These are phyloP conservation scores for Oligia strigilis DNA, from an alignment of 2,888 invertebrate genomes.

Conservation along the genomic window DNA sequence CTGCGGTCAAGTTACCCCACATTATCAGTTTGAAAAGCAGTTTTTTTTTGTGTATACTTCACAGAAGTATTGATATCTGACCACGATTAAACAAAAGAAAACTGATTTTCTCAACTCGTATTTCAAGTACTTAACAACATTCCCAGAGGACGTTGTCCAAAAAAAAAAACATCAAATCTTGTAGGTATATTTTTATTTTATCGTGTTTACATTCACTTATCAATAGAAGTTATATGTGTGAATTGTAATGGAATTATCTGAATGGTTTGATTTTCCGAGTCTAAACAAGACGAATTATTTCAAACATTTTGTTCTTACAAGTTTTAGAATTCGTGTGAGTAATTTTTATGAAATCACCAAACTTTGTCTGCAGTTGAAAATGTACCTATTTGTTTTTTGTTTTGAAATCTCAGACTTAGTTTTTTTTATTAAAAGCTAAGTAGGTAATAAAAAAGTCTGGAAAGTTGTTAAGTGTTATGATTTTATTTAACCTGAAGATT, in stretches of 20 bases:
- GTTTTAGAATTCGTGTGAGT: constrained; percentile 17
- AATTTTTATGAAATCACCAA: constrained; percentile 29
- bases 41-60: too few relatives aligned
- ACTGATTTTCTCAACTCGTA: too few relatives aligned
- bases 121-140: too few relatives aligned
- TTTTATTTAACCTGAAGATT: constrained; percentile 15
- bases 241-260: constrained; percentile 21
- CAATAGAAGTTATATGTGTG: constrained; percentile 2
- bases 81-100: too few relatives aligned
- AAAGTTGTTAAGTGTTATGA: constrained; percentile 27
- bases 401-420: constrained; percentile 27
- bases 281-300: constrained; percentile 5
- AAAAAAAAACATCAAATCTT: too few relatives aligned
- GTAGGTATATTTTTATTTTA: too few relatives aligned
- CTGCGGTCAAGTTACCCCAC: too few relatives aligned
- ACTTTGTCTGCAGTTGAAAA: constrained; percentile 31
- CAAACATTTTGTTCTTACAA: constrained; percentile 10
- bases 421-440: constrained; percentile 17
- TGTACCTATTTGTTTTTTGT: constrained; percentile 17
- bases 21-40: too few relatives aligned
- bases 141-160: too few relatives aligned
- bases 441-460: constrained; percentile 32
- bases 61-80: too few relatives aligned
- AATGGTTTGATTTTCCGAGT: constrained; percentile 23
- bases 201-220: not conserved